Evolutionary conservation across 2,113 vertebrate species (phyloP).

Genomic region (Pterocles burchelli): DNA sequence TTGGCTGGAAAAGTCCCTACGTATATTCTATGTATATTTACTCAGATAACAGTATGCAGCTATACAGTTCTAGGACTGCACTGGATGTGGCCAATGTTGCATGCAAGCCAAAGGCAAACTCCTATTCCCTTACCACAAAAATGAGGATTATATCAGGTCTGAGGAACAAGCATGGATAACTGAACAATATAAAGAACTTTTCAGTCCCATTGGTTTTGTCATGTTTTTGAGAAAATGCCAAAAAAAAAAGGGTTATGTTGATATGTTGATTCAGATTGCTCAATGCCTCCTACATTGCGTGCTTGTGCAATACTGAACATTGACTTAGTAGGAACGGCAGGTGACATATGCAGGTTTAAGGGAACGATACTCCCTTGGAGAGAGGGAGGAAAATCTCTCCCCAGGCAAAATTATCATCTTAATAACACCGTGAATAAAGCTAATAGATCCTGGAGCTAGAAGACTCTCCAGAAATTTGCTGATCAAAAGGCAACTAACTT

Average conservation of each 20-base stretch:
- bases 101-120: background rate
- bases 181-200: constrained; percentile 4
- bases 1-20: background rate
- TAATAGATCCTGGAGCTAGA: background rate
- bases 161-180: background rate
- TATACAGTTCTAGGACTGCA: background rate
- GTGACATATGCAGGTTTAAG: background rate
- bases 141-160: background rate
- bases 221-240: constrained; percentile 43
- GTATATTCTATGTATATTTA: background rate
- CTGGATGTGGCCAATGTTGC: background rate
- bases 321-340: background rate
- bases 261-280: constrained; percentile 46
- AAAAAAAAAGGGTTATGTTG: constrained; percentile 9
- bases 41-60: background rate
- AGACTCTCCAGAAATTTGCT: background rate
- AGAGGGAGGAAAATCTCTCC: background rate
- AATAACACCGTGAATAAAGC: background rate
- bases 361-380: background rate
- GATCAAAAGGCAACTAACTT: background rate
- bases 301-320: constrained; percentile 23
- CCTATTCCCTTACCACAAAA: background rate
- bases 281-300: constrained; percentile 33
- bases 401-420: background rate
- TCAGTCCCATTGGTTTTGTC: constrained; percentile 11